Percentiles rank a stretch among this genome's conserved stretches.
These are phyloP conservation scores for Notolabrus celidotus DNA, from an alignment of 2,797 vertebrate genomes.

Conservation along the genomic window DNA sequence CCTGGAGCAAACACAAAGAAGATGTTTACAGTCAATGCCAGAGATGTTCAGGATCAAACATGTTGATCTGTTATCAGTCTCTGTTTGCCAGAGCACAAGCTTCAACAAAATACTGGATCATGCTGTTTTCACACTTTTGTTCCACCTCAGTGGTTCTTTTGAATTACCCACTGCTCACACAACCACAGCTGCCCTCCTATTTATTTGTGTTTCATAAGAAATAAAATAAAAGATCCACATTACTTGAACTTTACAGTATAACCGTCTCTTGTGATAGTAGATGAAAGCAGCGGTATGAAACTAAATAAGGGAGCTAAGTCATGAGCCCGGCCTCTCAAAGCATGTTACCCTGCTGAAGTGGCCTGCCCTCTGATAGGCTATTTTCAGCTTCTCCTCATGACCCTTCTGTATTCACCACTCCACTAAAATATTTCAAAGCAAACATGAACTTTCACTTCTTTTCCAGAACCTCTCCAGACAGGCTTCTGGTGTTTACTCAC, in stretches of 20 bases:
- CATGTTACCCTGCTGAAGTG: slow-evolving; percentile 43
- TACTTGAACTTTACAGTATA: background rate
- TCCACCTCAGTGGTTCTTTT: slow-evolving; percentile 28
- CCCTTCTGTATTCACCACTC: slow-evolving; percentile 24
- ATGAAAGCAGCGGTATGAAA: slow-evolving; percentile 23
- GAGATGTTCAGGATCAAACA: slow-evolving; percentile 75
- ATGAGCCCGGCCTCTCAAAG: slow-evolving; percentile 20
- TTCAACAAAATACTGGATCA: slow-evolving; percentile 60
- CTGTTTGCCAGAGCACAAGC: slow-evolving; percentile 34
- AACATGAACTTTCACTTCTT: slow-evolving; percentile 74
- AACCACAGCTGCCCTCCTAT: slow-evolving; percentile 12
- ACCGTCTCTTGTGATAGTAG: slow-evolving; percentile 1
- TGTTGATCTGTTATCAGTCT: slow-evolving; percentile 59
- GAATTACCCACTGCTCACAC: slow-evolving; percentile 47
- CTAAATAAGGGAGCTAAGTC: slow-evolving; percentile 46
- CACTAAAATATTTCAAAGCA: slow-evolving; percentile 62
- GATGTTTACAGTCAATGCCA: slow-evolving; percentile 17
- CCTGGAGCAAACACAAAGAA: slow-evolving; percentile 34
- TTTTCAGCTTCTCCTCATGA: slow-evolving; percentile 64
- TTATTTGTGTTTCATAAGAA: slow-evolving; percentile 27
- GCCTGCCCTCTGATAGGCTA: slow-evolving; percentile 50
- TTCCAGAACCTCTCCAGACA: slow-evolving; percentile 35
- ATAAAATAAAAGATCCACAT: slow-evolving; percentile 2
- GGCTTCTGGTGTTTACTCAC: slow-evolving; percentile 63
- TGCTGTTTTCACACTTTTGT: slow-evolving; percentile 20